Conservation (phyloP, 64 coral and sea anemone species). For the Montipora sp. region DNA sequence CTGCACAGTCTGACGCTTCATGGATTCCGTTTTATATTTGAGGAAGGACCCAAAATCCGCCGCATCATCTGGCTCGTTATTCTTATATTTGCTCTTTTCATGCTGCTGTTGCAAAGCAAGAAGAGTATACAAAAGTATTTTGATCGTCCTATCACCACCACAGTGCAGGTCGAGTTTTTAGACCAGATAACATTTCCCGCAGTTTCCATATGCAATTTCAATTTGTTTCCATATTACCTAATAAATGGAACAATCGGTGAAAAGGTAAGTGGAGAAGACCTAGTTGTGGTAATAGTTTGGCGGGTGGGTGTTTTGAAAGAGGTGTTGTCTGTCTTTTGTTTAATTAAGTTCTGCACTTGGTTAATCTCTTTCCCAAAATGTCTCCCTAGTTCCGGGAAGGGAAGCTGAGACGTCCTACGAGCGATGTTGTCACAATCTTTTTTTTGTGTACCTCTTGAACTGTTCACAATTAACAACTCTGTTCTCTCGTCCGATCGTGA, state of each 20-base stretch:
- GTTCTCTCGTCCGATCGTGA: too few species aligned
- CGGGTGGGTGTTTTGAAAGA: too few species aligned
- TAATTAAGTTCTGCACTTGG: too few species aligned
- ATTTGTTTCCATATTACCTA: constrained; percentile 95
- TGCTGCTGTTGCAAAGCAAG: constrained; percentile 76
- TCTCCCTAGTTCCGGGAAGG: too few species aligned
- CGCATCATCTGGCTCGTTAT: constrained; percentile 87
- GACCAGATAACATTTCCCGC: constrained; percentile 94
- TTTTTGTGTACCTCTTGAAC: too few species aligned
- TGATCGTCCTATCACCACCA: constrained; percentile 92
- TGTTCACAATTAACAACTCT: too few species aligned
- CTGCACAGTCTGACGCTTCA: constrained; percentile 95
- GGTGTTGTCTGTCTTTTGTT: too few species aligned
- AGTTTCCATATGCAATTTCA: constrained; percentile 98
- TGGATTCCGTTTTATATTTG: constrained; percentile 97
- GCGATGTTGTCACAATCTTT: too few species aligned
- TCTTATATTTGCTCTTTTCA: constrained; percentile 82
- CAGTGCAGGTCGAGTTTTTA: constrained; percentile 97
- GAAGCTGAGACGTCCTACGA: too few species aligned
- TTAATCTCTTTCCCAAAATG: too few species aligned
- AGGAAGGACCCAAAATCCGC: constrained; percentile 85
- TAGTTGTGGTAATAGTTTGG: not conserved
- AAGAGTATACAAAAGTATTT: constrained; percentile 97
- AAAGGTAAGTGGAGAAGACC: constrained; percentile 62
- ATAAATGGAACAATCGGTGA: constrained; percentile 99